phyloP scores from a whole-genome alignment of 2,113 vertebrate genomes.

The Sapayoa aenigma region DNA sequence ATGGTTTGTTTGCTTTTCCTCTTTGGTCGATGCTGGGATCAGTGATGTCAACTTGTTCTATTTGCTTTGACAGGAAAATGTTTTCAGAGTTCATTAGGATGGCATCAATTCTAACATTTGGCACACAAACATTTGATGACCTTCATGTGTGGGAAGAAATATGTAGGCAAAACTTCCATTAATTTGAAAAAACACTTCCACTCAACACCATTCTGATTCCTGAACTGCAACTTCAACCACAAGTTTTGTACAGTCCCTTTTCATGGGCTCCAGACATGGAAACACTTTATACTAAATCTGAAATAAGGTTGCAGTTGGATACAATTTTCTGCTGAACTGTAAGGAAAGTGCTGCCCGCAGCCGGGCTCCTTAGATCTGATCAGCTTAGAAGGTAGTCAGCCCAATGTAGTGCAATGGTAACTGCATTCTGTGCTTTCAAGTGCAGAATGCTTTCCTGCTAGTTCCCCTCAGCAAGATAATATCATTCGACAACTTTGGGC shows the following conservation, averaged over 20 bases:
- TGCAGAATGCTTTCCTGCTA: background rate
- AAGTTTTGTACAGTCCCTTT: background rate
- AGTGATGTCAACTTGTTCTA: conserved; percentile 65
- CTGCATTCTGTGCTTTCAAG: background rate
- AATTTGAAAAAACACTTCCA: conserved; percentile 55
- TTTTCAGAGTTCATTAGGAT: conserved; percentile 72
- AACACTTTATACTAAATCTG: background rate
- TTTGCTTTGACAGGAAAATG: conserved; percentile 70
- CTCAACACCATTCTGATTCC: background rate
- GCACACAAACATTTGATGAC: conserved; percentile 61
- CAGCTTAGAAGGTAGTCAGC: background rate
- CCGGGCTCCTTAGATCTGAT: background rate
- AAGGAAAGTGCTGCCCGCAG: background rate
- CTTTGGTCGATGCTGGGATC: conserved; percentile 62
- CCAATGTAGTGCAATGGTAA: background rate
- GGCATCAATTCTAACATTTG: conserved; percentile 68
- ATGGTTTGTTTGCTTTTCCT: conserved; percentile 62
- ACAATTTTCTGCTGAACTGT: background rate
- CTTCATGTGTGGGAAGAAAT: conserved; percentile 66
- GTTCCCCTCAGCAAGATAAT: background rate
- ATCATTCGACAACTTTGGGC: background rate
- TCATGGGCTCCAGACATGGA: background rate
- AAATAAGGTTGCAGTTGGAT: background rate
- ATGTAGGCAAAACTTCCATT: conserved; percentile 66
- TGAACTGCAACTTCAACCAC: background rate